A percentile compares a stretch with the other conserved stretches of the same genome.
Evolutionary conservation across 1,140 invertebrate genomes (phyloP).

Genomic region (Microplitis mediator): DNA sequence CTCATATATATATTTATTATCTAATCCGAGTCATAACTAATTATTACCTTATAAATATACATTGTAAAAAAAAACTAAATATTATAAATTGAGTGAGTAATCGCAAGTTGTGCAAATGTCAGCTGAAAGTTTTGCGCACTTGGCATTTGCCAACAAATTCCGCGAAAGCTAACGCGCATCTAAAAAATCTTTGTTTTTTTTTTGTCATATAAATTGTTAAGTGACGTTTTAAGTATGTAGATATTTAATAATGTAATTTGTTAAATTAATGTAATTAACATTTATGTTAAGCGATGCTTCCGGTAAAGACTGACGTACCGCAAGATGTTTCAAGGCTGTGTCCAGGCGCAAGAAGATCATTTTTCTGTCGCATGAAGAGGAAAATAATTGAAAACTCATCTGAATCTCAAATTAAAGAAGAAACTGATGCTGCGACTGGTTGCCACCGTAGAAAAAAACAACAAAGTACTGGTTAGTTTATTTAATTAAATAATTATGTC

Average conservation of each 20-base stretch:
- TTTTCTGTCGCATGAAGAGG: slow-evolving; percentile 93
- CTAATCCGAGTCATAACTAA: neutral
- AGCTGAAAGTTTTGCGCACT: slow-evolving; percentile 4
- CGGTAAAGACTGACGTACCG: slow-evolving; percentile 85
- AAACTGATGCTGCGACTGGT: slow-evolving; percentile 70
- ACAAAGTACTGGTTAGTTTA: slow-evolving; percentile 64
- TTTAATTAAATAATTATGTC: slow-evolving; percentile 2
- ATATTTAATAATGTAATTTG: neutral
- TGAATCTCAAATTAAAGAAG: slow-evolving; percentile 72
- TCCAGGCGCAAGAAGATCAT: slow-evolving; percentile 87
- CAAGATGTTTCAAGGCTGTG: slow-evolving; percentile 77
- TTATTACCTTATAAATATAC: neutral
- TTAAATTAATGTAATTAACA: neutral
- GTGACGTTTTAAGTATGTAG: neutral
- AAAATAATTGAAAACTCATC: slow-evolving; percentile 61
- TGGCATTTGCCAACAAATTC: neutral
- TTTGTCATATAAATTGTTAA: neutral
- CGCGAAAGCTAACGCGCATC: neutral
- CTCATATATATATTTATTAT: slow-evolving; percentile 9
- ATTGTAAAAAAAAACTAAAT: neutral
- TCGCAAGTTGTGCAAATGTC: neutral
- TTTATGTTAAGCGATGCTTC: slow-evolving; percentile 78
- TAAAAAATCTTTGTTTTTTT: neutral
- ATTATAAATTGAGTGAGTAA: neutral
- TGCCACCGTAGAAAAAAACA: slow-evolving; percentile 72